Conservation (phyloP, 2,113 vertebrate species). For the Callipepla californica region DNA sequence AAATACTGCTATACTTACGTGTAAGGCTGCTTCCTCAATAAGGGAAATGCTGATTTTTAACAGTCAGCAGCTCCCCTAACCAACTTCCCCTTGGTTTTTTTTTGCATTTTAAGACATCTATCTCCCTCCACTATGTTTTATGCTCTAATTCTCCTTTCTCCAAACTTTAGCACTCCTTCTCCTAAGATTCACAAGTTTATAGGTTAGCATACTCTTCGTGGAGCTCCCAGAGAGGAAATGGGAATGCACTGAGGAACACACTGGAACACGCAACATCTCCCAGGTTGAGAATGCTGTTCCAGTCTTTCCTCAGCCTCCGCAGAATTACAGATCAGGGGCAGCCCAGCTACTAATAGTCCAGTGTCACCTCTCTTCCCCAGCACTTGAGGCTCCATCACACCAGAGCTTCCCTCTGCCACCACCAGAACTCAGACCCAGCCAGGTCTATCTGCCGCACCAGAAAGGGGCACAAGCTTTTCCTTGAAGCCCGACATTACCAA, state of each 20-base stretch:
- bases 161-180: neutral
- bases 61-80: neutral
- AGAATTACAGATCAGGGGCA: neutral
- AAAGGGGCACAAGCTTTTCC: neutral
- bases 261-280: neutral
- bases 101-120: neutral
- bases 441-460: neutral
- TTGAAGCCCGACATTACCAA: neutral
- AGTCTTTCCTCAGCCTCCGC: neutral
- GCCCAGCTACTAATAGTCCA: neutral
- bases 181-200: neutral
- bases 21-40: neutral
- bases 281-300: neutral
- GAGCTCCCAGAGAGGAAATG: neutral
- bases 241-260: neutral
- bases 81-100: neutral
- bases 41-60: neutral
- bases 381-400: accelerated
- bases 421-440: neutral
- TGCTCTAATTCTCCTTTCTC: neutral
- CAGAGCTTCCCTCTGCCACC: neutral
- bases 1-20: neutral
- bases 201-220: neutral
- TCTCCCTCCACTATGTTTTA: neutral
- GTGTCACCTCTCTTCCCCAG: neutral